These are phyloP conservation scores for Oxyura jamaicensis DNA, from an alignment of 2,113 vertebrate species.

Conservation along the genomic window DNA sequence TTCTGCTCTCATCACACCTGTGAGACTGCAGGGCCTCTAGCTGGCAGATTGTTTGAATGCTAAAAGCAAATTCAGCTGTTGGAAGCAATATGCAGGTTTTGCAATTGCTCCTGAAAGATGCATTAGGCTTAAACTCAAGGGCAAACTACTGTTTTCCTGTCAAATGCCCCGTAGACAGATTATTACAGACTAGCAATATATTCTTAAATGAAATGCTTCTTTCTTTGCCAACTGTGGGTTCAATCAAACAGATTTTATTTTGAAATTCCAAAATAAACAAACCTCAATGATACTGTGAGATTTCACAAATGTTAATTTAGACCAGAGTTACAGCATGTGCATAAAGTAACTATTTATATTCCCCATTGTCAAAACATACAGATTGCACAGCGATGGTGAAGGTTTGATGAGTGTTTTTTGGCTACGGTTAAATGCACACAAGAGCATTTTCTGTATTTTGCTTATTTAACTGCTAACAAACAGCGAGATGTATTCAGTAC, in stretches of 20 bases:
- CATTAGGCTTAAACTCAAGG: slow-evolving; percentile 6
- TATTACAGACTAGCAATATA: slow-evolving; percentile 43
- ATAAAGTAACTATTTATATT: slow-evolving; percentile 12
- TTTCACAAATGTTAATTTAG: slow-evolving; percentile 45
- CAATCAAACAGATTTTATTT: slow-evolving; percentile 24
- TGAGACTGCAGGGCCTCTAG: background rate
- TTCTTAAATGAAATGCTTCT: slow-evolving; percentile 40
- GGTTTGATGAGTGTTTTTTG: background rate
- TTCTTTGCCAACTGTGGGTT: slow-evolving; percentile 53
- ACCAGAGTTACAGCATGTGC: background rate
- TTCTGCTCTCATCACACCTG: slow-evolving; percentile 7
- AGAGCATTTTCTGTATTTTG: background rate
- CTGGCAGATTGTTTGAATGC: background rate
- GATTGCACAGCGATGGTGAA: background rate
- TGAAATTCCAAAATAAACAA: slow-evolving; percentile 73
- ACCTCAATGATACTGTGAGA: slow-evolving; percentile 47
- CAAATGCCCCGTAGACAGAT: slow-evolving; percentile 22
- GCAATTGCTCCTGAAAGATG: background rate
- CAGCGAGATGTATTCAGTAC: background rate
- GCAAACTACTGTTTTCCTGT: slow-evolving; percentile 37
- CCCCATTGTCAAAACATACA: background rate
- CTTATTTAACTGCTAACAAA: background rate
- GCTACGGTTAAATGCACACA: background rate
- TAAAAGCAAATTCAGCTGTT: slow-evolving; percentile 27
- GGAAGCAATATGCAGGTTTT: slow-evolving; percentile 16